Evolutionary conservation across 2,888 invertebrate species (phyloP).

Genomic region (Pachliopta kotzebuea): DNA sequence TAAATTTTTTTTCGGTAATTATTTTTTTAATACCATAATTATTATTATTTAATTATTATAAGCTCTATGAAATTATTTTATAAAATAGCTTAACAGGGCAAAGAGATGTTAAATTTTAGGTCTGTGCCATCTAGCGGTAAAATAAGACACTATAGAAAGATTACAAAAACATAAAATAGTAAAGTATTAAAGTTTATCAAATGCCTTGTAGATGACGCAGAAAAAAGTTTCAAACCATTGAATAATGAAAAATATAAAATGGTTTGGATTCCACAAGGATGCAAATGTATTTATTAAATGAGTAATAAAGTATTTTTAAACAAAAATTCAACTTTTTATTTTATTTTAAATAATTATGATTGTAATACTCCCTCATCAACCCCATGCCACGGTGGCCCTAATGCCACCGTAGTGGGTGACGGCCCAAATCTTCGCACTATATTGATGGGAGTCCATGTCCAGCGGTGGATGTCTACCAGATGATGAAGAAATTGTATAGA

Average conservation of each 20-base stretch:
- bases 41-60: not conserved
- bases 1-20: not conserved
- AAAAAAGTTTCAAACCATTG: not conserved
- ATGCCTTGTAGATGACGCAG: constrained; percentile 8
- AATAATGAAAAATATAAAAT: not conserved
- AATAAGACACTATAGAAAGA: not conserved
- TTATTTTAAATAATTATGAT: too few relatives aligned
- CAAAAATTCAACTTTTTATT: too few relatives aligned
- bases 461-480: too few relatives aligned
- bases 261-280: not conserved
- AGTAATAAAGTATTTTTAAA: too few relatives aligned
- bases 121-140: constrained; percentile 21
- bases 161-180: not conserved
- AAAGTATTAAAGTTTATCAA: not conserved
- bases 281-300: too few relatives aligned
- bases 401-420: too few relatives aligned
- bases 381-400: too few relatives aligned
- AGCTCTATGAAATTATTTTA: not conserved
- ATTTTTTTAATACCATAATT: not conserved
- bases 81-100: not conserved
- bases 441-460: too few relatives aligned
- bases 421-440: too few relatives aligned
- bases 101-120: not conserved
- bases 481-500: too few relatives aligned
- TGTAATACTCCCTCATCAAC: too few relatives aligned